Base-by-base conservation (phyloP, 2,888 invertebrate species). In the Philereme vetulata region DNA sequence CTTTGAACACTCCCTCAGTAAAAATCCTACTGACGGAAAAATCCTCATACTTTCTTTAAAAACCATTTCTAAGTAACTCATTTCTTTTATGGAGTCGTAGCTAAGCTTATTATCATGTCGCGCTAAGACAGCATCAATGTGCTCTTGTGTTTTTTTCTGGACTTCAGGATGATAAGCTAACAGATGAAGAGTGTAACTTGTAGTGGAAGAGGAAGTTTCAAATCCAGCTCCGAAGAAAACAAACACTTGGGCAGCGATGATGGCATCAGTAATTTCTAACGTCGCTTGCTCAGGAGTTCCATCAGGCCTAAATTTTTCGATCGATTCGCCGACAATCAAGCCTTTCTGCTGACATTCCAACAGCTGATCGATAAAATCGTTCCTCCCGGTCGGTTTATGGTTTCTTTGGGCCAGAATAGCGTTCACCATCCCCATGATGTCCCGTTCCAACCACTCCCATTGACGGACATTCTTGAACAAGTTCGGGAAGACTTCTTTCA, bases 191-290 rank as follows among this genome's bases (percentile, higher is more conserved):
- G 77, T 73, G 38, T 71, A 80, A 53, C 80, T 81, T 4, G 83
- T 76, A 7, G 81, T 72, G 1, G 80, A 79, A 0, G 86, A 80
- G 0, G 84, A 81, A 0, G 86, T 84, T 67, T 85, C 84, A 47
- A 81, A 85, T 5, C 86, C 86, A n/a, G 84, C 87, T 6, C 66
- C 71, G 38, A 80, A 78, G 56, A 80, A 81, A 38, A 79, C 53
- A 10, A 77, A 77, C 1, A 76, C 72, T 65, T 80, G 78, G 1
- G 79, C 75, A 1, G 66, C 69, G 58, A 78, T 67, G 5, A 68
- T 51, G 11, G 56, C 45, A 4, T 70, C 53, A 32, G 71, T 72
- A 60, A 78, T 64, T 10, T 78, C 71, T 55, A 78, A 55, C n/a
- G 72, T 70, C 0, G 67, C 71, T 5, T 45, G 40, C 34, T 65